Evolutionary conservation across 2,797 vertebrate genomes (phyloP), one percentile per base, ranked within the genome.

Genomic region (Hirundo rustica): DNA sequence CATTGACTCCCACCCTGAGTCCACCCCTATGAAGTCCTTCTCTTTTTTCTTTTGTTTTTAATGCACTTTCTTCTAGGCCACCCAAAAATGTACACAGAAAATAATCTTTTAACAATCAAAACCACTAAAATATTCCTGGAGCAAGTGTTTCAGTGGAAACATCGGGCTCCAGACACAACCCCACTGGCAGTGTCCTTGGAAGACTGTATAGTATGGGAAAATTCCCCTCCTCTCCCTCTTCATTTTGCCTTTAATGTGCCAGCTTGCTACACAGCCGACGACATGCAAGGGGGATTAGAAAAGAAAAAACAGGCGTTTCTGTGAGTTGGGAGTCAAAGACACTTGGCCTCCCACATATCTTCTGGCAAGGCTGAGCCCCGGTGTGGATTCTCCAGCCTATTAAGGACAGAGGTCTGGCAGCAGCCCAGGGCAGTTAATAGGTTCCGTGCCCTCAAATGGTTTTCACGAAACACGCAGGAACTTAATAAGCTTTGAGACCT

Each of bases 401-500:
- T 77, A 83, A 64, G 77, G 77, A 81, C 7, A 42, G 73, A 84
- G 81, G 67, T 67, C 94, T 93, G 92, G 84, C 81, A 89, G 81
- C 78, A 94, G 81, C 72, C 75, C 75, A 77, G 84, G 61, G 72
- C 48, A 50, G 5, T 74, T 89, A 80, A 77, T 82, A 50, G 38
- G 64, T 80, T 89, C 78, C 80, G 44, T 71, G 84, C 85, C 87
- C 60, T 95, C 81, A 55, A 62, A 73, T 15, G 57, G 32, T 79
- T 96, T 82, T 48, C 71, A 67, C 0, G 0, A 77, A 93, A 77
- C 54, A 50, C 0, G 0, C 32, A 77, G 71, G 71, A 94, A 26
- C 30, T 81, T 89, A 79, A 83, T 77, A 92, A 89, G 82, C 67
- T 94, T 76, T 82, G 85, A 89, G 85, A 89, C 77, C 34, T 75